Evolutionary conservation across 2,113 vertebrate genomes (phyloP), one percentile per base, ranked within the genome.

Genomic region (Platycercus adscitus): DNA sequence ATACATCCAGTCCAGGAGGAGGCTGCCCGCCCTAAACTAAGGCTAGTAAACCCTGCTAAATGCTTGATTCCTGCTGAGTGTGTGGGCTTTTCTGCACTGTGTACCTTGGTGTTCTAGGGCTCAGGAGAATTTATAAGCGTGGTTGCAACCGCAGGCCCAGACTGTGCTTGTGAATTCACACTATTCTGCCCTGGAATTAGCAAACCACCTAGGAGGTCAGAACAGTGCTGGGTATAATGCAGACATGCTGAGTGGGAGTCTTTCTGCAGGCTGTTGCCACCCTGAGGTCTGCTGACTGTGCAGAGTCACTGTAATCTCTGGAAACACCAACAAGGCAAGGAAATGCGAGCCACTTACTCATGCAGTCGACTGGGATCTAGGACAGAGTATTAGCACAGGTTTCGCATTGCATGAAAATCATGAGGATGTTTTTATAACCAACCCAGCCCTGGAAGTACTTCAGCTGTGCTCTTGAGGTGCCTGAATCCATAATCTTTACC

Each of bases 351-450:
- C 20, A 19, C 18, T 79, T 58, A 16, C 4, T 72, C 47, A 15
- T 52, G 49, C 63, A 69, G 68, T 49, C 55, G 61, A 13, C 24
- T 73, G 46, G 37, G n/a, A 49, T 70, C 55, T 70, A 41, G 46
- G n/a, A 73, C 31, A 80, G 52, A 52, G 17, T 46, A n/a, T 68
- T 37, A 56, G 10, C 31, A 13, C 11, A 52, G 56, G 17, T 72
- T 91, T 91, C 37, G 25, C 25, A 73, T 28, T 16, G 2, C 37
- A 31, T n/a, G 33, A 68, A 64, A 86, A 55, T 70, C 63, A 24
- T n/a, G n/a, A 41, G 53, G 17, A 55, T 90, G 53, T 17, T 91
- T 88, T 90, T 80, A 90, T 63, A 73, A 63, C 31, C n/a, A 88
- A 3, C 63, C 17, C 17, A 81, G 58, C 39, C 71, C 58, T 86